A percentile compares a stretch with the other conserved stretches of the same genome.
Evolutionary conservation across 1,140 invertebrate genomes (phyloP).

Genomic region (Brachionus plicatilis): DNA sequence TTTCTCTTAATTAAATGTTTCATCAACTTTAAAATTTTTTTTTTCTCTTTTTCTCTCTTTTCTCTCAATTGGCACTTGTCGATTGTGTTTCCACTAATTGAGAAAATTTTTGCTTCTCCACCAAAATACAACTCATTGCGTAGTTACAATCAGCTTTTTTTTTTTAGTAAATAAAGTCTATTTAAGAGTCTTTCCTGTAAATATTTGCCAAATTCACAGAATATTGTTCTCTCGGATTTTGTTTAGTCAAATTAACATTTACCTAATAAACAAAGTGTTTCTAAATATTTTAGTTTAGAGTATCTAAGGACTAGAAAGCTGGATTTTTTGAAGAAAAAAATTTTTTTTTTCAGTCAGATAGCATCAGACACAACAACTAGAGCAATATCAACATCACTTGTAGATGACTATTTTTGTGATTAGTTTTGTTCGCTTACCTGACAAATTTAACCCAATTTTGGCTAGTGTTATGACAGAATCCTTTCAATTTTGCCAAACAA

Average conservation of each 20-base stretch:
- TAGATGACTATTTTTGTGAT: neutral
- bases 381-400: neutral
- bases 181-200: neutral
- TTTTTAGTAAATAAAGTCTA: neutral
- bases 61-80: no score
- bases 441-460: neutral
- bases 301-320: neutral
- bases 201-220: neutral
- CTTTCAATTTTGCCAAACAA: neutral
- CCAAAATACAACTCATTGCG: neutral
- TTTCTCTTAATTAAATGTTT: neutral
- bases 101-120: neutral
- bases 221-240: neutral
- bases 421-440: neutral
- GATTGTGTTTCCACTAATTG: neutral
- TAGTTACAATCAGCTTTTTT: neutral
- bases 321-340: neutral
- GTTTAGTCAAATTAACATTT: conserved; percentile 1
- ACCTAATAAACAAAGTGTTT: neutral
- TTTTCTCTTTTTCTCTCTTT: no score
- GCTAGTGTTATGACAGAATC: neutral
- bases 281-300: neutral
- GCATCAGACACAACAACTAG: neutral
- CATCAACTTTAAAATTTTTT: neutral
- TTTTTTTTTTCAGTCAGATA: neutral